Base-by-base conservation (phyloP, 2,113 vertebrate genomes). In the Chaetorhynchus papuensis region DNA sequence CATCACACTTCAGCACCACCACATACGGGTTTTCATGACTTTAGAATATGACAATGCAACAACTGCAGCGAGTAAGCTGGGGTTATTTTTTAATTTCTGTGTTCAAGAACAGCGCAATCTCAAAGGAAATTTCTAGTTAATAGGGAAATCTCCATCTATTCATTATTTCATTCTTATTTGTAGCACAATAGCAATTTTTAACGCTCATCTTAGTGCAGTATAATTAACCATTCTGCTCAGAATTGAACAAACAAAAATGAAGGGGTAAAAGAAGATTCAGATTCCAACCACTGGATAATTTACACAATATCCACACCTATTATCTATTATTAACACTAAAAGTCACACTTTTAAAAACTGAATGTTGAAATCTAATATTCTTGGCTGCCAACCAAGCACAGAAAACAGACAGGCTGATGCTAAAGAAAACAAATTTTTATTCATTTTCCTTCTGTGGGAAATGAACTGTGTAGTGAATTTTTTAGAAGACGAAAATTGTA, bases 401-500 rank as follows among this genome's bases (percentile, higher is more conserved):
- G 84, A 83, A 91, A 88, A 75, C 44, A 86, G 88, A 72, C 71
- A 95, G 59, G 37, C 50, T 93, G 93, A 94, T 78, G 64, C 56
- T 86, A 90, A 92, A 92, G 86, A 90, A 90, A 93, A 94, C 49
- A 91, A 72, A 41, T 69, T 96, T 88, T 93, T 96, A 87, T 95
- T 95, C 54, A 63, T 94, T 96, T 94, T 88, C 56, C 74, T 96
- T 95, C 87, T 68, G 33, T 57, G 54, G 82, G 54, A 95, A 93
- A 90, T 71, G 65, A 95, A 80, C 41, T 71, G 57, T 53, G 45
- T 33, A 89, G 81, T 47, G 78, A 95, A 79, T 94, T 93, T 92
- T 94, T 93, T 90, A 95, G 60, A 92, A 87, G 87, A 79, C n/a
- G 39, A 96, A 97, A 91, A 94, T 75, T 91, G 83, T 95, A 96